phyloP scores from a whole-genome alignment of 2,797 vertebrate species.

The Heterohyrax brucei region DNA sequence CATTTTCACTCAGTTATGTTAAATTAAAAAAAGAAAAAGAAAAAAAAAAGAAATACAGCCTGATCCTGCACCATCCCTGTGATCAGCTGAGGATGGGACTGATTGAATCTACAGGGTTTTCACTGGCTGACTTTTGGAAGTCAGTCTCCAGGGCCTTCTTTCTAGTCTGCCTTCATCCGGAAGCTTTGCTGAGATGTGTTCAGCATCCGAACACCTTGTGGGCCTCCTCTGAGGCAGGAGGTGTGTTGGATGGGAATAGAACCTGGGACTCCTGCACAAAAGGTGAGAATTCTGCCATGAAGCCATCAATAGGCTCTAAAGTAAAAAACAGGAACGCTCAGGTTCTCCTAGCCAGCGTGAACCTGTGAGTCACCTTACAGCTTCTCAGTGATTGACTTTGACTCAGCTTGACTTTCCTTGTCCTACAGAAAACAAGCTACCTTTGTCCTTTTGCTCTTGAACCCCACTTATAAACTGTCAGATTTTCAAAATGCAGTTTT shows the following conservation, averaged over 20 bases:
- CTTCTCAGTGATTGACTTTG: background rate
- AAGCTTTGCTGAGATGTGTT: background rate
- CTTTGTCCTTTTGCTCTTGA: background rate
- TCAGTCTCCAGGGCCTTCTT: background rate
- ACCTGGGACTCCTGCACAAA: too few species aligned
- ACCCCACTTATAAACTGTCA: background rate
- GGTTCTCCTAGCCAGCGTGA: background rate
- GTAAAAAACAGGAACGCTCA: background rate
- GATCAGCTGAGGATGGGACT: too few species aligned
- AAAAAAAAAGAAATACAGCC: too few species aligned
- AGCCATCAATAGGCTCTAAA: background rate
- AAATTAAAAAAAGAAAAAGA: too few species aligned
- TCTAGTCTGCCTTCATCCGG: background rate
- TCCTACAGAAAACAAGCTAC: background rate
- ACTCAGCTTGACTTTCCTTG: background rate
- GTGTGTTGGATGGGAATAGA: background rate
- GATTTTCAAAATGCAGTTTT: constrained; percentile 10
- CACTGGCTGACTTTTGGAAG: background rate
- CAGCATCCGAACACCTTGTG: too few species aligned
- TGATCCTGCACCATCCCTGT: background rate
- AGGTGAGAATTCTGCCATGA: background rate
- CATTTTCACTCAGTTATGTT: too few species aligned
- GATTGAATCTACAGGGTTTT: background rate
- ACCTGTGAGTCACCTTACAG: background rate
- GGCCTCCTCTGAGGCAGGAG: background rate